phyloP scores from a whole-genome alignment of 2,113 vertebrate species.

The Hyperopisus bebe region DNA sequence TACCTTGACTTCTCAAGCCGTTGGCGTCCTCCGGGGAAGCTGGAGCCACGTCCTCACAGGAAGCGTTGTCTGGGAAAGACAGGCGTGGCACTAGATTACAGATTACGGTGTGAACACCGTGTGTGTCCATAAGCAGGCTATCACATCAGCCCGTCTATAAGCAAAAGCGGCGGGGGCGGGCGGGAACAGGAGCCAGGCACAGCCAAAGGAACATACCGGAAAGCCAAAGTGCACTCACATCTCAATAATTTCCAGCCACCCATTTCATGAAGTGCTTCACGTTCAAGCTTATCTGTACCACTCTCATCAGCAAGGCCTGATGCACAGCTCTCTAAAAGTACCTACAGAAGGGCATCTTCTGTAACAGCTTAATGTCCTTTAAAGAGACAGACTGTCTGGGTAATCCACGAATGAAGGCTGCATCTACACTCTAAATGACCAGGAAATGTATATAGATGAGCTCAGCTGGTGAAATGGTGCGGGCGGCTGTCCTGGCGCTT shows the following conservation, averaged over 20 bases:
- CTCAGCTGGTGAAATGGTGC: neutral
- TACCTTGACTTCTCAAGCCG: conserved; percentile 79
- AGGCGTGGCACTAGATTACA: conserved; percentile 39
- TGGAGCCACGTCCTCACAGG: conserved; percentile 82
- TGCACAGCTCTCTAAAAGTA: neutral
- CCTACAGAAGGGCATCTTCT: neutral
- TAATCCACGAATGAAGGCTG: neutral
- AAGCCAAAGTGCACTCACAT: neutral
- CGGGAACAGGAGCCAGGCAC: neutral
- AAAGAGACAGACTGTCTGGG: neutral
- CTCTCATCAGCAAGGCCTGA: neutral
- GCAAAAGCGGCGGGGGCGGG: neutral
- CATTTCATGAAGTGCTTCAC: neutral
- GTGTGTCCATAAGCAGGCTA: neutral
- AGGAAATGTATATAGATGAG: neutral
- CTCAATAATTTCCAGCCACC: neutral
- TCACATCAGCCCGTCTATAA: neutral
- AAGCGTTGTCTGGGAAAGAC: conserved; percentile 69
- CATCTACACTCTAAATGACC: neutral
- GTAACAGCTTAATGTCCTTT: neutral
- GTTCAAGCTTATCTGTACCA: neutral
- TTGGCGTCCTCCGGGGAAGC: conserved; percentile 75
- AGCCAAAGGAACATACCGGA: neutral
- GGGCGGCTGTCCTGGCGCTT: neutral
- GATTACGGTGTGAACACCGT: neutral